phyloP scores from a whole-genome alignment of 2,888 invertebrate species.

The Drosophila imparisetae region DNA sequence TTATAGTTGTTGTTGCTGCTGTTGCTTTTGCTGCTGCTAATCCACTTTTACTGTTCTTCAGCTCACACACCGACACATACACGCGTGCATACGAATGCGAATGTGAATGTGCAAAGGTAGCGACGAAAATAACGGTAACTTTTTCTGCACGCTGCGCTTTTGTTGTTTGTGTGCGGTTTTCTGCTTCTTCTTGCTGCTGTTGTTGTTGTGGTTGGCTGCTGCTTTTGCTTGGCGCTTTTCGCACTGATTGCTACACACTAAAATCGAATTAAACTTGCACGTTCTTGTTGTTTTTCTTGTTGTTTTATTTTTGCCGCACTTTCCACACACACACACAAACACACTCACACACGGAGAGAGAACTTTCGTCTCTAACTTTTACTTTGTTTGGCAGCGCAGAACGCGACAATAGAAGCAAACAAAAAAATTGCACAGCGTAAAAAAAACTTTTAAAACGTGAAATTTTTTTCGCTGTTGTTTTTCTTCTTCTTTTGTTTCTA shows the following conservation, averaged over 20 bases:
- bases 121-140: constrained; percentile 46
- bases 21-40: constrained; percentile 51
- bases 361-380: constrained; percentile 78
- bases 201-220: constrained; percentile 23
- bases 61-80: constrained; percentile 22
- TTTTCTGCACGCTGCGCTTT: constrained; percentile 46
- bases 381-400: constrained; percentile 71
- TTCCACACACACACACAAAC: constrained; percentile 29
- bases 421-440: constrained; percentile 35
- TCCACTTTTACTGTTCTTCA: constrained; percentile 64
- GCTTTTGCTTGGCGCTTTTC: constrained; percentile 54
- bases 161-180: constrained; percentile 43
- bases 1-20: constrained; percentile 15
- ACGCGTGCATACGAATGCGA: constrained; percentile 12
- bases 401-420: constrained; percentile 39
- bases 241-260: constrained; percentile 77
- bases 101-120: constrained; percentile 40
- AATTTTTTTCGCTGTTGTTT: constrained; percentile 26
- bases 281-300: constrained; percentile 28
- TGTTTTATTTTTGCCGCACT: constrained; percentile 64
- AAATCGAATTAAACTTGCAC: constrained; percentile 79
- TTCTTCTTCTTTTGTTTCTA: constrained; percentile 8
- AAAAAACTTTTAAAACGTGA: constrained; percentile 62
- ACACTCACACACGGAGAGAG: constrained; percentile 53
- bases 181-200: background rate